A percentile compares a stretch with the other conserved stretches of the same genome.
phyloP scores from a whole-genome alignment of 2,888 invertebrate species.

The Gymnosoma rotundatum region DNA sequence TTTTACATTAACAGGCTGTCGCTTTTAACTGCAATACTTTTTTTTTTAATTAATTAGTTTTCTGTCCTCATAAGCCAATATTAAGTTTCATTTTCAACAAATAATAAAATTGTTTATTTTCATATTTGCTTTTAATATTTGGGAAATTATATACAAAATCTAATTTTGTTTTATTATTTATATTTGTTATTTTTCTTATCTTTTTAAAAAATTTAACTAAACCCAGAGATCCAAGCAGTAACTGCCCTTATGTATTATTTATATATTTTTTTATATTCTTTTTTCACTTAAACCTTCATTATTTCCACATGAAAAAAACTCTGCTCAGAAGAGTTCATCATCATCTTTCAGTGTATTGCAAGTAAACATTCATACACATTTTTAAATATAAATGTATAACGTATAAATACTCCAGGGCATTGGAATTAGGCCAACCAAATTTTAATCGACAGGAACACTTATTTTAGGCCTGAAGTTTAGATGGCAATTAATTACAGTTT shows the following conservation, averaged over 20 bases:
- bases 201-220: constrained; percentile 26
- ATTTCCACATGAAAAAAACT: constrained; percentile 50
- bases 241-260: constrained; percentile 49
- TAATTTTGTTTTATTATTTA: constrained; percentile 6
- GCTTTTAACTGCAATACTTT: not conserved
- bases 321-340: constrained; percentile 48
- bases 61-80: not conserved
- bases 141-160: not conserved
- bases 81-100: not conserved
- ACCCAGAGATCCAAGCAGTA: constrained; percentile 42
- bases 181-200: constrained; percentile 3
- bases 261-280: not conserved
- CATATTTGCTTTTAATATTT: not conserved
- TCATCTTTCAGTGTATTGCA: constrained; percentile 53
- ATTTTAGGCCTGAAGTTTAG: not conserved
- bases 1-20: not conserved
- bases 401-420: constrained; percentile 43
- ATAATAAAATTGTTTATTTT: not conserved
- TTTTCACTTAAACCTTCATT: constrained; percentile 58
- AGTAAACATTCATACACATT: constrained; percentile 7
- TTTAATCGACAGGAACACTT: not conserved
- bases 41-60: not conserved
- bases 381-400: constrained; percentile 27
- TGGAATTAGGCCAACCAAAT: constrained; percentile 41
- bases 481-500: no score